These are phyloP conservation scores for Tinea trinotella DNA, from an alignment of 2,888 invertebrate genomes.

Conservation along the genomic window DNA sequence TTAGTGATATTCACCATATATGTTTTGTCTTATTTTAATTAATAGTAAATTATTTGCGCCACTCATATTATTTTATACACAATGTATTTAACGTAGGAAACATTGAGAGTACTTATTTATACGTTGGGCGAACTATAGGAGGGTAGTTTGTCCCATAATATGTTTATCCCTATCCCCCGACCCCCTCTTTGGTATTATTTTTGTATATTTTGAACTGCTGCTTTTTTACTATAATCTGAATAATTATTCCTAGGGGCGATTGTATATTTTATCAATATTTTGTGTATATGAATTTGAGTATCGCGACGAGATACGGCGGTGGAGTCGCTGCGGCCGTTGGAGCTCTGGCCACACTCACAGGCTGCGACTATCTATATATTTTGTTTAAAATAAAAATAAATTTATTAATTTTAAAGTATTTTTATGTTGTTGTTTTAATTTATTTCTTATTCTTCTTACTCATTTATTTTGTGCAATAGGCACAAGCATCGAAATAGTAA, in stretches of 20 bases:
- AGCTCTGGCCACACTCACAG: slow-evolving; percentile 31
- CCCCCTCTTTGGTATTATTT: slow-evolving; percentile 41
- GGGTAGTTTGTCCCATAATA: slow-evolving; percentile 32
- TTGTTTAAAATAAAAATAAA: slow-evolving; percentile 61
- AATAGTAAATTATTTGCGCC: slow-evolving; percentile 45
- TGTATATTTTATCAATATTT: slow-evolving; percentile 52
- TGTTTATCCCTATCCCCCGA: slow-evolving; percentile 22
- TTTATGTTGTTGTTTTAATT: slow-evolving; percentile 14
- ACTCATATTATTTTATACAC: slow-evolving; percentile 18
- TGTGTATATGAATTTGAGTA: slow-evolving; percentile 40
- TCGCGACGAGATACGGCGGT: not conserved
- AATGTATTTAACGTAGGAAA: slow-evolving; percentile 26
- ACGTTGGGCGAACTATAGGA: slow-evolving; percentile 37
- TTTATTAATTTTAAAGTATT: slow-evolving; percentile 39
- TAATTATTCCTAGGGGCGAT: slow-evolving; percentile 34
- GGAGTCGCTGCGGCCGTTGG: slow-evolving; percentile 22
- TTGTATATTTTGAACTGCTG: slow-evolving; percentile 63
- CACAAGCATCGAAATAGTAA: too few species aligned
- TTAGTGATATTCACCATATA: slow-evolving; percentile 36
- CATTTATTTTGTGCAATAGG: too few species aligned
- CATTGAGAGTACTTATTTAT: slow-evolving; percentile 54
- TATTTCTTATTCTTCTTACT: not conserved
- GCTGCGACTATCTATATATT: slow-evolving; percentile 59
- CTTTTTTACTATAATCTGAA: slow-evolving; percentile 57
- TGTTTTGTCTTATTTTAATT: slow-evolving; percentile 42